Evolutionary conservation across 2,797 vertebrate genomes (phyloP), one percentile per base, ranked within the genome.

Genomic region (Phrynocephalus vlangalii): DNA sequence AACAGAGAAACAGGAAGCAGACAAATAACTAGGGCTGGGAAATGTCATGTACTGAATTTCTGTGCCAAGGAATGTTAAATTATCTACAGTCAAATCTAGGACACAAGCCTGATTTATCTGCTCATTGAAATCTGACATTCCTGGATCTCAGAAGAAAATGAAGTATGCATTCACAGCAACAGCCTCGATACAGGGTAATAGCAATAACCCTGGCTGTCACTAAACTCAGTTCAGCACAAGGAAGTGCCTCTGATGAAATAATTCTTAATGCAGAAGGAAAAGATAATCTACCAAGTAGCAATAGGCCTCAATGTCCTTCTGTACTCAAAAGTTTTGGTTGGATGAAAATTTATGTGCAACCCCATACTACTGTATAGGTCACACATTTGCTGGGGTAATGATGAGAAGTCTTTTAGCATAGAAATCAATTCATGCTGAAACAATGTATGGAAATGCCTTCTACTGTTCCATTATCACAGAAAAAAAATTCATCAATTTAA

Each of bases 401-500:
- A 38, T 50, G 24, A 68, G 11, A 66, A 76, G 63, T 38, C 20
- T 63, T 60, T 11, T 16, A 81, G 66, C 24, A 70, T 9, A 66
- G 18, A 77, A 22, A 77, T 3, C 13, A 56, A 56, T 2, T 56
- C 13, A 9, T 56, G 52, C 8, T 56, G 52, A 56, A 76, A 33
- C 8, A 63, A 63, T 20, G 60, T 63, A 63, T 63, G 60, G 18
- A 28, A 78, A 52, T 70, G 84, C 33, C 66, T 56, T 81, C 83
- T 70, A 75, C 22, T 86, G 67, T 56, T 79, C 30, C 38, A 73
- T 0, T 1, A 28, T 56, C 82, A 72, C n/a, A 38, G 7, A 72
- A 86, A 89, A 89, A 86, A 89, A 86, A 86, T 71, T 81, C 18
- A 72, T n/a, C 50, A 80, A 87, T 83, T 56, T 85, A 70, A 26